Evolutionary conservation across 2,888 invertebrate genomes (phyloP), one percentile per base, ranked within the genome.

Genomic region (Strigamia transsilvanica): DNA sequence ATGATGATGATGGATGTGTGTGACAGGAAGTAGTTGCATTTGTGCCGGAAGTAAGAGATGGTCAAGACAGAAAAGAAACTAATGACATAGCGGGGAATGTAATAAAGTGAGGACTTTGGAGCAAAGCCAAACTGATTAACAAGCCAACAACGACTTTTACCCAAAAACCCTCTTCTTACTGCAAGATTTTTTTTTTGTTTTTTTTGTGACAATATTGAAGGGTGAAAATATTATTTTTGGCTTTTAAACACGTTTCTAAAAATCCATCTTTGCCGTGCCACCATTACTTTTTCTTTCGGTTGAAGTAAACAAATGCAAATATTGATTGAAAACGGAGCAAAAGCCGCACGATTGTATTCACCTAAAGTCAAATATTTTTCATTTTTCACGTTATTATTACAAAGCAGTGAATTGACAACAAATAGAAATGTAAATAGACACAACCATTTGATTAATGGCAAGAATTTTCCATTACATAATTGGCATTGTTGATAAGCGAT

Each of bases 81-180:
- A 73, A 73, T 73, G 73, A 73, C 73, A 73, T 73, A 32, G 73
- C 6, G 27, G 23, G 27, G 73, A 73, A 73, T 73, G 73, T 73
- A 73, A 73, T 73, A 73, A 73, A 73, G 73, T 73, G 73, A 73
- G 73, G 73, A 32, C 32, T 73, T 73, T 73, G 73, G 73, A 73
- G 2, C 27, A 10, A 12, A 23, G 73, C 73, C 73, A 73, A 73
- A 12, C 73, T 73, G 73, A 73, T 73, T 73, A 73, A 73, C 73
- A 32, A 73, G 73, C 73, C 32, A 27, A 73, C 73, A 73, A 73
- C 13, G 32, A 32, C 27, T 73, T 73, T 32, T 73, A 73, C 13
- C 32, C 32, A 56, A 56, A 18, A 46, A 21, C 0, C 21, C 61
- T 18, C 23, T 61, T 61, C 61, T 1, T 4, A 46, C 15, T 46